phyloP scores from a whole-genome alignment of 2,888 invertebrate genomes.

The Drosophila macrospina region DNA sequence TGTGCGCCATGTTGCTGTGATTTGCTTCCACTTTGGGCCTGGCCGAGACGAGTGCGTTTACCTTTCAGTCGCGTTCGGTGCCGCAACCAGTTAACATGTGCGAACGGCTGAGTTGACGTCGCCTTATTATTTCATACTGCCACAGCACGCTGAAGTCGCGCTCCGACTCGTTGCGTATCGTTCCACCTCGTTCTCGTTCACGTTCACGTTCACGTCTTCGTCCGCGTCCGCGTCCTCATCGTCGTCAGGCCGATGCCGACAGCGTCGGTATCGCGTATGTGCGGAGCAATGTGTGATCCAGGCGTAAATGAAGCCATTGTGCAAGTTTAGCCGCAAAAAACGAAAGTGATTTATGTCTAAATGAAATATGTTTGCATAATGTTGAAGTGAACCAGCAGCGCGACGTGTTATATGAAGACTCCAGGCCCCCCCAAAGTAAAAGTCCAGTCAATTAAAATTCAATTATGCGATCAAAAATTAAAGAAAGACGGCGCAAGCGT shows the following conservation, averaged over 20 bases:
- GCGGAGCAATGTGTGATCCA: constrained; percentile 40
- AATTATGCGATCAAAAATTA: constrained; percentile 73
- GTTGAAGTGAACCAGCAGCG: constrained; percentile 45
- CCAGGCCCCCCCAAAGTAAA: constrained; percentile 1
- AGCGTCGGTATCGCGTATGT: constrained; percentile 15
- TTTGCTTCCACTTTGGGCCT: constrained; percentile 57
- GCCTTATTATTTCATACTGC: constrained; percentile 20
- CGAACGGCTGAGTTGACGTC: constrained; percentile 57
- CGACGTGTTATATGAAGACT: constrained; percentile 24
- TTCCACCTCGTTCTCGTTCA: constrained; percentile 31
- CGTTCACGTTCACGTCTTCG: constrained; percentile 23
- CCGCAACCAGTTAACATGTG: constrained; percentile 85
- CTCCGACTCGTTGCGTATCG: constrained; percentile 33
- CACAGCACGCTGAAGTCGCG: constrained; percentile 52
- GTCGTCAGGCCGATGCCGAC: neutral
- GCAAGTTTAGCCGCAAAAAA: constrained; percentile 69
- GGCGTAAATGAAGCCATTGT: constrained; percentile 69
- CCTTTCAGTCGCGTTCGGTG: constrained; percentile 85
- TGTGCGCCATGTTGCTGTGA: constrained; percentile 64
- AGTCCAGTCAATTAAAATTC: constrained; percentile 70
- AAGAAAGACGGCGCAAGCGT: constrained; percentile 75
- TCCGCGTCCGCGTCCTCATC: constrained; percentile 2
- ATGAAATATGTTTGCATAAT: constrained; percentile 66
- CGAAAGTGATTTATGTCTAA: constrained; percentile 74
- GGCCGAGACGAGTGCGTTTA: constrained; percentile 82